Conservation (phyloP, 1,140 invertebrate genomes). For the Lerema accius region DNA sequence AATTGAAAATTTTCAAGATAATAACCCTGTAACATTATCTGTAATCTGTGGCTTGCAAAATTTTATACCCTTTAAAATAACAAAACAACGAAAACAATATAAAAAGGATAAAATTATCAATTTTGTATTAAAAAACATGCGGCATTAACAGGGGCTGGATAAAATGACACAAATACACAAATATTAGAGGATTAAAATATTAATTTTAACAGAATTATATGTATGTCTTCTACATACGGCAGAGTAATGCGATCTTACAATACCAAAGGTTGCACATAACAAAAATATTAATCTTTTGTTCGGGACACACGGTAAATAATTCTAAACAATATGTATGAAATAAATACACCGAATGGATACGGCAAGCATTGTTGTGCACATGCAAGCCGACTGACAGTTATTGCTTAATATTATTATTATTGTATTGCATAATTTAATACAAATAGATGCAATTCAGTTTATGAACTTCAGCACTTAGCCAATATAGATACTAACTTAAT, state of each 20-base stretch:
- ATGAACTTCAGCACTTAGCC: slow-evolving; percentile 6
- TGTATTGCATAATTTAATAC: slow-evolving; percentile 8
- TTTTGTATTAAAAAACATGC: too few species aligned
- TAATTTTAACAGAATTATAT: too few species aligned
- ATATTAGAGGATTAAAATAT: too few species aligned
- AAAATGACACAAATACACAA: too few species aligned
- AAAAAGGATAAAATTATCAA: too few species aligned
- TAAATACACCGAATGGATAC: not conserved
- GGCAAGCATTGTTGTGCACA: slow-evolving; percentile 1
- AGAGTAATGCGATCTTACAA: too few species aligned
- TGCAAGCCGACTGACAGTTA: slow-evolving; percentile 9
- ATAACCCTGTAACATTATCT: slow-evolving; percentile 29
- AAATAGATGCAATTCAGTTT: slow-evolving; percentile 16
- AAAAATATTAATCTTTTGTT: not conserved
- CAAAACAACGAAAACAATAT: too few species aligned
- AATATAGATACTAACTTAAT: slow-evolving; percentile 5
- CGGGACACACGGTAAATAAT: not conserved
- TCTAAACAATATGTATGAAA: not conserved
- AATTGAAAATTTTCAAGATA: slow-evolving; percentile 21
- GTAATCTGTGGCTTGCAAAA: slow-evolving; percentile 13
- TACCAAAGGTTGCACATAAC: not conserved
- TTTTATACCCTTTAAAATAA: not conserved
- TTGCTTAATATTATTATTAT: slow-evolving; percentile 13
- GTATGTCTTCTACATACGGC: too few species aligned
- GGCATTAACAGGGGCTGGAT: too few species aligned